Percentiles rank a stretch among this genome's conserved stretches.
Evolutionary conservation across 2,113 vertebrate genomes (phyloP).

Genomic region (Oreotragus oreotragus): DNA sequence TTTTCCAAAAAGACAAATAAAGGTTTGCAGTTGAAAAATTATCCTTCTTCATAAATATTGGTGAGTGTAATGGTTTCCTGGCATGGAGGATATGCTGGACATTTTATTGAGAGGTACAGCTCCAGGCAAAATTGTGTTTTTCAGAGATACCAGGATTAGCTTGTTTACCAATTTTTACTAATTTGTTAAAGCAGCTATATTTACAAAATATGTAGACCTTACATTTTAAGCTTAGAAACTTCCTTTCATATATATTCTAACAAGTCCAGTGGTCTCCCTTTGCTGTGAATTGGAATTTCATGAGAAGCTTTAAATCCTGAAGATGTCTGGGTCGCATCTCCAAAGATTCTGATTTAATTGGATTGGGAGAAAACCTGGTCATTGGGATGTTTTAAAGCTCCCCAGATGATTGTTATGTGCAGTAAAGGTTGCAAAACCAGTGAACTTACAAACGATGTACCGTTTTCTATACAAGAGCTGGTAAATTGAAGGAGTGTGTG

Average conservation of each 20-base stretch:
- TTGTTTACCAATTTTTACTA: conserved; percentile 44
- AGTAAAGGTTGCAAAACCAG: conserved; percentile 18
- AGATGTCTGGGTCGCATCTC: not conserved
- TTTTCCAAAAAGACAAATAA: conserved; percentile 41
- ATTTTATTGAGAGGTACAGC: not conserved
- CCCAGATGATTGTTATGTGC: not conserved
- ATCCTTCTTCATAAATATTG: not conserved
- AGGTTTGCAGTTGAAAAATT: not conserved
- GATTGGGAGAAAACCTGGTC: not conserved
- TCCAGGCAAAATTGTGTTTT: conserved; percentile 42
- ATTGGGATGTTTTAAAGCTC: not conserved
- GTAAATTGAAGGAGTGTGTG: not conserved
- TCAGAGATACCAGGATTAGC: conserved; percentile 48
- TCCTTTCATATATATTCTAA: not conserved
- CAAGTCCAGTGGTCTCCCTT: not conserved
- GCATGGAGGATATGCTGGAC: not conserved
- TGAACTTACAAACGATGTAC: not conserved
- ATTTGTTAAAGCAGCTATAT: conserved; percentile 14
- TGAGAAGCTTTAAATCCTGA: conserved; percentile 1
- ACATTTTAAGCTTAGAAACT: not conserved
- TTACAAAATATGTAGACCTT: conserved; percentile 14
- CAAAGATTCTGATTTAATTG: conserved; percentile 24
- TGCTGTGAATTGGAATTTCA: not conserved
- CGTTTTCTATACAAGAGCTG: not conserved
- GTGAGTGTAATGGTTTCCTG: not conserved